A percentile compares a stretch with the other conserved stretches of the same genome.
These are phyloP conservation scores for Spisula subtruncata DNA, from an alignment of 2,888 invertebrate genomes.

Conservation along the genomic window DNA sequence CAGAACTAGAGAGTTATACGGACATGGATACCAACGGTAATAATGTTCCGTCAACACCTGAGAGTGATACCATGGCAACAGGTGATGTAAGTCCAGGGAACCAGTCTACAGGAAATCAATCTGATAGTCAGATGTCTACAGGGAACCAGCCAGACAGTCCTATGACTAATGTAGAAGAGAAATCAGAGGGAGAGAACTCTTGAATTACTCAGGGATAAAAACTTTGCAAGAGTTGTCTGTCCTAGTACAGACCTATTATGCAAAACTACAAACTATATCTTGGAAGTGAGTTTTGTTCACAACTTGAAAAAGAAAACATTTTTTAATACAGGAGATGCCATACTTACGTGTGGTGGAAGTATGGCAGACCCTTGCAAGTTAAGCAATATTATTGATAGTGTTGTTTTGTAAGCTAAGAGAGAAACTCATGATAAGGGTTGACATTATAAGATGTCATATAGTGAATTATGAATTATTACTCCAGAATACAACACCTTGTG, in stretches of 20 bases:
- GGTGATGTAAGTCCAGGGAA: conserved; percentile 42
- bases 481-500: too few relatives aligned
- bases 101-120: conserved; percentile 51
- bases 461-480: too few relatives aligned
- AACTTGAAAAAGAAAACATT: not conserved
- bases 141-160: conserved; percentile 34
- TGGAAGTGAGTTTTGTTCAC: not conserved
- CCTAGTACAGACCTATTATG: not conserved
- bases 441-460: not conserved
- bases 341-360: not conserved
- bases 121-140: conserved; percentile 66
- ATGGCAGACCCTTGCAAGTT: not conserved
- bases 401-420: not conserved
- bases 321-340: not conserved
- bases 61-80: conserved; percentile 52
- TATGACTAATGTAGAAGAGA: conserved; percentile 43
- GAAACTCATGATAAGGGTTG: not conserved
- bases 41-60: conserved; percentile 59
- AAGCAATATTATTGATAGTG: not conserved
- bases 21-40: conserved; percentile 78
- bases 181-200: conserved; percentile 63
- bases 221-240: conserved; percentile 27
- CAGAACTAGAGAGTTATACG: conserved; percentile 85
- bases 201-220: conserved; percentile 52
- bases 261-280: not conserved